These are phyloP conservation scores for Arbacia lixula DNA, from an alignment of 53 echinoderm and acorn worm genomes.

Conservation along the genomic window DNA sequence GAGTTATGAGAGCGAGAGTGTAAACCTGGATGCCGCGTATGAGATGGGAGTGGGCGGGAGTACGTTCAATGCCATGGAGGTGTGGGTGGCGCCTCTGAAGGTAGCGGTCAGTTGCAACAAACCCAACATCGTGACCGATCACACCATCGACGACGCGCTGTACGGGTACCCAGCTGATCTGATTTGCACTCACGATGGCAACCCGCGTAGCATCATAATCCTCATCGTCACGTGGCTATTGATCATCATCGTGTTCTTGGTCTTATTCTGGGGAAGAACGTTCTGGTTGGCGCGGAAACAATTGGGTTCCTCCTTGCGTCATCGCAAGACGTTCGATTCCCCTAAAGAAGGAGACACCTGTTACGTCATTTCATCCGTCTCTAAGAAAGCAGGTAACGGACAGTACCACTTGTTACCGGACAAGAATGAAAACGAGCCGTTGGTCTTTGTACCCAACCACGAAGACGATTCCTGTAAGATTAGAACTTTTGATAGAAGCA, in stretches of 20 bases:
- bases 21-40: not conserved
- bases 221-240: constrained; percentile 42
- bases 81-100: not conserved
- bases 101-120: not conserved
- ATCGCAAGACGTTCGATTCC: not conserved
- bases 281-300: constrained; percentile 54
- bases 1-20: not conserved
- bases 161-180: not conserved
- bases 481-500: constrained; percentile 29
- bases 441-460: constrained; percentile 25
- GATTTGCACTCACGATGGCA: constrained; percentile 15
- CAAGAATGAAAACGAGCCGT: constrained; percentile 36
- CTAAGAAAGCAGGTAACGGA: constrained; percentile 41
- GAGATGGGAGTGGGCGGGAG: not conserved
- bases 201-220: constrained; percentile 27
- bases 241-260: constrained; percentile 33
- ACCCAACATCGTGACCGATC: not conserved
- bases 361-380: constrained; percentile 33
- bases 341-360: constrained; percentile 20
- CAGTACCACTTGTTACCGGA: constrained; percentile 44
- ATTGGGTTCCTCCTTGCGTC: constrained; percentile 13
- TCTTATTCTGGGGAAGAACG: constrained; percentile 44
- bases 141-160: not conserved
- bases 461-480: constrained; percentile 24
- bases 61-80: not conserved